These are phyloP conservation scores for Siniperca knerii DNA, from an alignment of 2,113 vertebrate genomes.

Conservation along the genomic window DNA sequence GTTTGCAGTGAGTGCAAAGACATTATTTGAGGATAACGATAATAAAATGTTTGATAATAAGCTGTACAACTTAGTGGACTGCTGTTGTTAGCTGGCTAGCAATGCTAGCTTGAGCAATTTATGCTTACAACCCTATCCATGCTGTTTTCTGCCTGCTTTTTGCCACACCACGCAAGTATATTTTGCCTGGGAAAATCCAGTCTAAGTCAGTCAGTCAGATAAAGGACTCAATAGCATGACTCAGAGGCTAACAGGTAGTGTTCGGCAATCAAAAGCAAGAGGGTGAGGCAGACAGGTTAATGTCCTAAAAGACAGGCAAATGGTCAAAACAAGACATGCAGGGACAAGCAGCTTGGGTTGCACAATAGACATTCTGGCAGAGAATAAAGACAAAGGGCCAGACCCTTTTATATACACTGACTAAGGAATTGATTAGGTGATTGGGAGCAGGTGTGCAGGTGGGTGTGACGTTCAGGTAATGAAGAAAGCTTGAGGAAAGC, in stretches of 20 bases:
- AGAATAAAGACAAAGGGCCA: neutral
- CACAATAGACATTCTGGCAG: neutral
- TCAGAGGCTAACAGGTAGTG: neutral
- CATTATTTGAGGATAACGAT: neutral
- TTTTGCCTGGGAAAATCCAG: neutral
- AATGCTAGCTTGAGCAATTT: neutral
- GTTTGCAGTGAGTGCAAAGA: neutral
- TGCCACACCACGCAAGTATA: neutral
- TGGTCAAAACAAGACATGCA: neutral
- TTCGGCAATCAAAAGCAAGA: too few species aligned
- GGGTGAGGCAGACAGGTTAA: neutral
- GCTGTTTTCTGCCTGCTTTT: neutral
- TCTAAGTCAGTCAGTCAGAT: too few species aligned
- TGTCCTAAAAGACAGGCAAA: neutral
- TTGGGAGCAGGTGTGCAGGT: neutral
- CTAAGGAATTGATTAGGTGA: neutral
- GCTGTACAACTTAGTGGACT: neutral
- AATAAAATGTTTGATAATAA: neutral
- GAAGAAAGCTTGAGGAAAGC: neutral
- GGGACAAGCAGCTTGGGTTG: neutral
- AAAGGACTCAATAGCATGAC: neutral
- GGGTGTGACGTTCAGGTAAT: neutral
- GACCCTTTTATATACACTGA: neutral
- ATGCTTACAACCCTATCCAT: neutral
- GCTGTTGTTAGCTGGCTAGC: neutral